Evolutionary conservation across 2,888 invertebrate species (phyloP), one percentile per base, ranked within the genome.

Genomic region (Endomychus coccineus): DNA sequence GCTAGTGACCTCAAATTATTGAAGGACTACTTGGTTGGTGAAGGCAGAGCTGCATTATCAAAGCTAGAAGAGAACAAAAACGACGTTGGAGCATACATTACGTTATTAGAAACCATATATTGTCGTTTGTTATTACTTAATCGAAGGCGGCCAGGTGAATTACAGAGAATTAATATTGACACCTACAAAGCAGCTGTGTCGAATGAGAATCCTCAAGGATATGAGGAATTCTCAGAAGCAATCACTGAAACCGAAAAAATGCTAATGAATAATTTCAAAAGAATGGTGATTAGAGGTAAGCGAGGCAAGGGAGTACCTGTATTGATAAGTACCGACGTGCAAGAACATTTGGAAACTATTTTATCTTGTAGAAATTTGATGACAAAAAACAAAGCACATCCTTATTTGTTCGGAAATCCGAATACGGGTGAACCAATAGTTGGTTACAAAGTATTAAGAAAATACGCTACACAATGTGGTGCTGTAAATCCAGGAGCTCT

Each of bases 221-320:
- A n/a, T n/a, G n/a, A n/a, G n/a, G n/a, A n/a, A n/a, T n/a, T n/a
- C n/a, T n/a, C n/a, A n/a, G n/a, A n/a, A n/a, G n/a, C n/a, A n/a
- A n/a, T n/a, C n/a, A n/a, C n/a, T n/a, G n/a, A n/a, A n/a, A n/a
- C n/a, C n/a, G n/a, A 31, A 14, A 32, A 42, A 29, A 35, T 35
- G 22, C 24, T 43, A 17, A 39, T 31, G 40, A n/a, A n/a, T n/a
- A n/a, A 13, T 9, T 47, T 52, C 15, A 51, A 52, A 39, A 34
- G 50, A 25, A 30, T 50, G 12, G 51, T 52, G 4, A 50, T 50
- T 10, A 33, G 49, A 36, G 50, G 48, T 2, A 52, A 53, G 34
- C 42, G 50, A 29, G 48, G 48, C 1, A 27, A 48, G 16, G 49
- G 51, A 7, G 50, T 50, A 21, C 46, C 46, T 2, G 46, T 50